Evolutionary conservation across 2,888 invertebrate species (phyloP), one percentile per base, ranked within the genome.

Genomic region (Drosophila robusta): DNA sequence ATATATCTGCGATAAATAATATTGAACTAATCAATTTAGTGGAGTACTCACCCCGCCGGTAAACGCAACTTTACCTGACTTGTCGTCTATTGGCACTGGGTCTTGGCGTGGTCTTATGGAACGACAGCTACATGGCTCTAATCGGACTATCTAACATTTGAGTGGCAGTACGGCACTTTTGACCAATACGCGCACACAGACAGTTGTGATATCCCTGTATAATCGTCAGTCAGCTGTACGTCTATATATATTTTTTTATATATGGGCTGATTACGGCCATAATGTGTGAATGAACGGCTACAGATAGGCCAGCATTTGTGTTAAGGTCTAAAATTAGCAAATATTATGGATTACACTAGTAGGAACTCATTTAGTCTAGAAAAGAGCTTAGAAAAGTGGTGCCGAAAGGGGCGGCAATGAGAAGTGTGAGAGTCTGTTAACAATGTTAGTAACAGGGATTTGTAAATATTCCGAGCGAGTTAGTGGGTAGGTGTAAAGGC

Each of bases 41-140:
- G 9, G n/a, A n/a, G 11, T 42, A 18, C 22, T 41, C 18, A 22
- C 5, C 24, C 24, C 26, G 16, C 45, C 16, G 45, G 34, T 26
- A 42, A 34, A 54, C 54, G 42, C 50, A 64, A 64, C 63, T 50
- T 64, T 14, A 36, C 46, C 46, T 52, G 39, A 42, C 39, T 46
- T 62, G 32, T 39, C 26, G 18, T 36, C 41, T n/a, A n/a, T 9
- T 26, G 26, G 24, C 12, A 51, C 64, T 64, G 64, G 12, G 16
- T 51, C 38, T 39, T 16, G 49, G 16, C 44, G 8, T 12, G 9
- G 46, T 44, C 24, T 24, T 24, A 39, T 39, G 45, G 16, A 62
- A 24, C 39, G 12, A 62, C 24, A n/a, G 22, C 49, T 14, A 3
- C 4, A 32, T 38, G 52, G 18, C 18, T 39, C 39, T 32, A 46